Evolutionary conservation across 2,113 vertebrate genomes (phyloP).

Genomic region (Lagenorhynchus albirostris): DNA sequence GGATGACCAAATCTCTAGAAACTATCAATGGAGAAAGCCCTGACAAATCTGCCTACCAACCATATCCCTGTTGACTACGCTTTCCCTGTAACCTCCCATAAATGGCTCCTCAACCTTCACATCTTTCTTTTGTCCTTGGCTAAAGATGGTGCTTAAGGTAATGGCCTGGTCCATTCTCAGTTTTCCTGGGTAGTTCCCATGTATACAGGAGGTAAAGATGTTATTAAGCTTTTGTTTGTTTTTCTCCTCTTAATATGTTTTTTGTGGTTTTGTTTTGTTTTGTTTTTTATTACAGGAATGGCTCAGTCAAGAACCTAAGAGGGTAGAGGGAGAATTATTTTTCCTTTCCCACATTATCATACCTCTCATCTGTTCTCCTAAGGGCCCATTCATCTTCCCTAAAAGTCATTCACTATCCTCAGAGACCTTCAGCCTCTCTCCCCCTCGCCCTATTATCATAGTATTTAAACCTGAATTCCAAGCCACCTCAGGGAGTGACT

Average conservation of each 20-base stretch:
- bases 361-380: neutral
- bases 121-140: neutral
- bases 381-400: neutral
- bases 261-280: neutral
- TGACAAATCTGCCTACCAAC: neutral
- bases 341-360: neutral
- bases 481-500: neutral
- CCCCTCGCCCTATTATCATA: neutral
- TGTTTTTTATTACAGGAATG: neutral
- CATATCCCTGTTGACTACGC: neutral
- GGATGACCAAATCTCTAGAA: neutral
- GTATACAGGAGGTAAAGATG: neutral
- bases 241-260: neutral
- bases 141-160: neutral
- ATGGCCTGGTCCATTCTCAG: neutral
- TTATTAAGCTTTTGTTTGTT: neutral
- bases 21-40: neutral
- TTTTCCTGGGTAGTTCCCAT: neutral
- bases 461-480: neutral
- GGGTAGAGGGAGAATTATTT: neutral
- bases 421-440: neutral
- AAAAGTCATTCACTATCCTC: neutral
- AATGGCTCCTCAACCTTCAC: neutral
- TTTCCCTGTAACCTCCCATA: neutral
- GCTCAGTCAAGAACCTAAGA: neutral